Evolutionary conservation across 2,113 vertebrate species (phyloP).

Genomic region (Pao palembangensis): DNA sequence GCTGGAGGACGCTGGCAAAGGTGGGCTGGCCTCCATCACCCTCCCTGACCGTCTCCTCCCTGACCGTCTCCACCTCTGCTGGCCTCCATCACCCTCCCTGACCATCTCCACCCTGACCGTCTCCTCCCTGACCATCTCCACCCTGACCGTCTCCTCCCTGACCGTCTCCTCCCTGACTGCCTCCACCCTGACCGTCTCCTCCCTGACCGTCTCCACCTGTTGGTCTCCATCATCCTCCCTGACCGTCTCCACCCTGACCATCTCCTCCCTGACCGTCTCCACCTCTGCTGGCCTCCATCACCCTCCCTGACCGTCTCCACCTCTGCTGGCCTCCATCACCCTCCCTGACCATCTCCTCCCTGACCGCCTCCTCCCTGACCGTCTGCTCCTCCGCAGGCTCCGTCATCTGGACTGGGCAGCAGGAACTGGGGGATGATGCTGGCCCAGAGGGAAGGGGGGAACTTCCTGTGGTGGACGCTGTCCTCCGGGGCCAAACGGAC

Average conservation of each 20-base stretch:
- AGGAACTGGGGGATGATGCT: neutral
- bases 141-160: too few species aligned
- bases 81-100: too few species aligned
- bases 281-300: neutral
- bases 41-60: neutral
- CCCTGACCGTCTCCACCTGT: neutral
- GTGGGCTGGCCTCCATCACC: conserved; percentile 19
- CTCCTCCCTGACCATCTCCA: neutral
- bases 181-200: too few species aligned
- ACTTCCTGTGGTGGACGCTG: neutral
- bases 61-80: too few species aligned
- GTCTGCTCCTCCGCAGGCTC: neutral
- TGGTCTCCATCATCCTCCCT: neutral
- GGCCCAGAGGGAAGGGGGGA: neutral
- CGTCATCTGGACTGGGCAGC: conserved; percentile 10
- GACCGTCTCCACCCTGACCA: too few species aligned
- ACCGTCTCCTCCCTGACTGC: neutral
- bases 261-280: too few species aligned
- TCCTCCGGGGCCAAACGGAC: neutral
- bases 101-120: neutral
- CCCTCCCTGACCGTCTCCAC: neutral
- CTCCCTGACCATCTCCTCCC: neutral
- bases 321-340: too few species aligned
- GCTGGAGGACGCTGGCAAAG: conserved; percentile 36
- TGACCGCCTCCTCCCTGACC: neutral